Evolutionary conservation across 2,797 vertebrate species (phyloP).

Genomic region (Hemitrygon akajei): DNA sequence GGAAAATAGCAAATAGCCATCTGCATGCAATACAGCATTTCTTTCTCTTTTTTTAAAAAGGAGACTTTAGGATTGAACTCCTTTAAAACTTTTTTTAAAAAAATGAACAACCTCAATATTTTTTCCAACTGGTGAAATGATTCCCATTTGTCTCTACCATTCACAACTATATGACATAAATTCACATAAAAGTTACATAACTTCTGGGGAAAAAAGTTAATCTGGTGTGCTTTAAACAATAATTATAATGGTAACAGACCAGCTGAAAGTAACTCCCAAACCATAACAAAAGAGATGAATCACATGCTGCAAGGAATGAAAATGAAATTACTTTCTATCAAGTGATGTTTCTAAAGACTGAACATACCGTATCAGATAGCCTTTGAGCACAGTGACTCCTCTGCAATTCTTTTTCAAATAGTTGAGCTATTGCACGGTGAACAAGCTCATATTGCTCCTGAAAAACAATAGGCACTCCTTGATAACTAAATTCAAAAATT

Average conservation of each 20-base stretch:
- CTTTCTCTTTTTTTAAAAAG: background rate
- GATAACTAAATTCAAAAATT: background rate
- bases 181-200: background rate
- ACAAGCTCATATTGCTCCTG: constrained; percentile 96
- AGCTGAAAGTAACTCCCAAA: background rate
- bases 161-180: no score
- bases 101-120: background rate
- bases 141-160: background rate
- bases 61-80: background rate
- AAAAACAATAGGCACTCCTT: background rate
- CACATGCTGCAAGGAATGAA: background rate
- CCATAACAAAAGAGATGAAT: background rate
- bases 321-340: background rate
- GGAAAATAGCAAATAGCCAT: constrained; percentile 14
- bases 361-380: constrained; percentile 17
- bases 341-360: background rate
- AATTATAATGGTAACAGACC: background rate
- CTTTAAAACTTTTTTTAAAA: background rate
- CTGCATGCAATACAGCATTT: background rate
- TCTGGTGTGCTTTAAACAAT: background rate
- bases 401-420: constrained; percentile 87
- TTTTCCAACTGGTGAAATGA: background rate
- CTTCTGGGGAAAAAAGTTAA: background rate
- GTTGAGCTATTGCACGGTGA: constrained; percentile 86
- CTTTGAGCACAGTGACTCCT: constrained; percentile 69